These are phyloP conservation scores for Lipophrys pholis DNA, from an alignment of 2,113 vertebrate species.

Conservation along the genomic window DNA sequence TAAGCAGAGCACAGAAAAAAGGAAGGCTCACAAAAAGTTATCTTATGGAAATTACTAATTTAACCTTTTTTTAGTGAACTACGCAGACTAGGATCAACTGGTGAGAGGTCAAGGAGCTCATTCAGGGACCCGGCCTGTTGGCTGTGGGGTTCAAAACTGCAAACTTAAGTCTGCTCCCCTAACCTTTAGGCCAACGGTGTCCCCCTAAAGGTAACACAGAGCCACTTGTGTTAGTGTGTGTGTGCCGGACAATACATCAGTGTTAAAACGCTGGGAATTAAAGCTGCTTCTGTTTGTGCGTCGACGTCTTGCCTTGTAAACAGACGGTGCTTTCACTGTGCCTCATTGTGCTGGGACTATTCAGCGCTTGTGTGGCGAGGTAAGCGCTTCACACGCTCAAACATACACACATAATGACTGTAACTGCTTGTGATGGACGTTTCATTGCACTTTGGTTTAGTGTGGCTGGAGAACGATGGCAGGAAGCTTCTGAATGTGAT, in stretches of 20 bases:
- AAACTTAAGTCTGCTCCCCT: too few species aligned
- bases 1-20: too few species aligned
- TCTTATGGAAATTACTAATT: too few species aligned
- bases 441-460: background rate
- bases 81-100: too few species aligned
- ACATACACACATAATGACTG: background rate
- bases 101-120: too few species aligned
- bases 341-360: conserved; percentile 30
- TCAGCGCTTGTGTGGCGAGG: conserved; percentile 11
- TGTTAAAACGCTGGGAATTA: conserved; percentile 9
- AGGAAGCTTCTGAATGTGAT: background rate
- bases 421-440: background rate
- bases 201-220: background rate
- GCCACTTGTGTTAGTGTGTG: background rate
- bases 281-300: conserved; percentile 13
- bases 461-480: background rate
- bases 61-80: too few species aligned
- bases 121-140: too few species aligned
- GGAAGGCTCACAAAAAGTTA: too few species aligned
- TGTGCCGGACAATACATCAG: conserved; percentile 6
- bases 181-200: background rate
- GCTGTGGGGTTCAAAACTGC: too few species aligned
- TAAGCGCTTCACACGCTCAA: conserved; percentile 1
- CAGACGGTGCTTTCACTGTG: conserved; percentile 51
- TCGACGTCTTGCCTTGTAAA: background rate